Conservation (phyloP, 2,113 vertebrate species). For the Columba janthina region DNA sequence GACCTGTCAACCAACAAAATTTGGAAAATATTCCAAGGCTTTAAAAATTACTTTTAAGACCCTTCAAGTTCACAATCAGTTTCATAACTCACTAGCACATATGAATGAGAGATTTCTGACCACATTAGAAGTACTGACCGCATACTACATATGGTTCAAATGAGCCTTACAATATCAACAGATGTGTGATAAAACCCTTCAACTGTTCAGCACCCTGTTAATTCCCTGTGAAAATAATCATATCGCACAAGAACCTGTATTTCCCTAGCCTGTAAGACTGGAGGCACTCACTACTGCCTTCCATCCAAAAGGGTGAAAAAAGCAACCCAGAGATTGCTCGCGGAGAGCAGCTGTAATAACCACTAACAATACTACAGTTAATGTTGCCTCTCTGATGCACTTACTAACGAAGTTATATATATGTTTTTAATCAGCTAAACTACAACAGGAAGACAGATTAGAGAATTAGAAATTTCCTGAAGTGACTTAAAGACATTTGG, state of each 20-base stretch:
- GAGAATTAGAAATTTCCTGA: neutral
- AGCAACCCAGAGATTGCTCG: neutral
- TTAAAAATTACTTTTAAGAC: neutral
- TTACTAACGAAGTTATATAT: neutral
- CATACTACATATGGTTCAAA: neutral
- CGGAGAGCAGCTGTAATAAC: neutral
- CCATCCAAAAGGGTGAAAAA: neutral
- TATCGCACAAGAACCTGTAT: neutral
- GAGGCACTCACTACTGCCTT: neutral
- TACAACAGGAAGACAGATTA: neutral
- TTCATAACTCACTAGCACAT: neutral
- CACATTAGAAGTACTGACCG: neutral
- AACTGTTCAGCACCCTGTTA: neutral
- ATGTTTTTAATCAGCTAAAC: neutral
- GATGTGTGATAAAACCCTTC: neutral
- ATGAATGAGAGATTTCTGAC: neutral
- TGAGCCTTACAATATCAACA: neutral
- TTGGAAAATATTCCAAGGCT: neutral
- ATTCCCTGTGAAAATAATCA: neutral
- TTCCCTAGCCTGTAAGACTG: neutral
- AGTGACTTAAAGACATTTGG: neutral
- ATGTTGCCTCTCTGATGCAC: neutral
- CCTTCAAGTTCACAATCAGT: conserved; percentile 1
- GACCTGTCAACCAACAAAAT: neutral
- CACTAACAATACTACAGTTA: neutral